Base-by-base conservation (phyloP, 2,797 vertebrate genomes). In the Parauchenoglanis punctatus region DNA sequence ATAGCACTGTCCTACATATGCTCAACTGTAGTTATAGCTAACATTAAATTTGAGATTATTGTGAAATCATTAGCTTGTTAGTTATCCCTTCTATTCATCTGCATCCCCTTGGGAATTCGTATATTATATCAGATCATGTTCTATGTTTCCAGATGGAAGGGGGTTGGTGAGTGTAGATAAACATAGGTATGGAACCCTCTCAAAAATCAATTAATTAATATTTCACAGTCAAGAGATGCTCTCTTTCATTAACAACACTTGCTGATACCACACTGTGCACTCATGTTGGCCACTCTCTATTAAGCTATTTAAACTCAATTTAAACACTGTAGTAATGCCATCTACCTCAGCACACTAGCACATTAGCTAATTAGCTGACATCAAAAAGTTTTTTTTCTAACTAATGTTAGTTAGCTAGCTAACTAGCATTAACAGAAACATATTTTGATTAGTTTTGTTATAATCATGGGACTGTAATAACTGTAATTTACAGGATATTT, bases 11-110 rank as follows among this genome's bases (percentile, higher is more conserved):
- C 18, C 18, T 72, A 44, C 31, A 7, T 23, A 73, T 73, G 40
- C 3, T 73, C 44, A 49, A 11, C 23, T 75, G 11, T 7, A 15
- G 4, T 49, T 7, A 18, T 25, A 49, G 70, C 40, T 46, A 46
- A 73, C 70, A 46, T 46, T 46, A 73, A 73, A 46, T 3, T 46
- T 25, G 46, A 73, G 40, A 49, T 23, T 73, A 46, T 75, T 8
- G 68, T 44, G 68, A 72, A 75, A 75, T 75, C 11, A 15, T 49
- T 49, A n/a, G 44, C 11, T n/a, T 75, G 72, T 75, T 75, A n/a
- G 12, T 49, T 49, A 75, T n/a, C 23, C 49, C n/a, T 75, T 72
- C 35, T 20, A 40, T 72, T 72, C 20, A 15, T 15, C 72, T 49
- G 8, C 35, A 75, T 46, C 44, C 23, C 23, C 1, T 25, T 46